A percentile compares a stretch with the other conserved stretches of the same genome.
These are phyloP conservation scores for Naso thynnoides DNA, from an alignment of 2,797 vertebrate genomes.

Conservation along the genomic window DNA sequence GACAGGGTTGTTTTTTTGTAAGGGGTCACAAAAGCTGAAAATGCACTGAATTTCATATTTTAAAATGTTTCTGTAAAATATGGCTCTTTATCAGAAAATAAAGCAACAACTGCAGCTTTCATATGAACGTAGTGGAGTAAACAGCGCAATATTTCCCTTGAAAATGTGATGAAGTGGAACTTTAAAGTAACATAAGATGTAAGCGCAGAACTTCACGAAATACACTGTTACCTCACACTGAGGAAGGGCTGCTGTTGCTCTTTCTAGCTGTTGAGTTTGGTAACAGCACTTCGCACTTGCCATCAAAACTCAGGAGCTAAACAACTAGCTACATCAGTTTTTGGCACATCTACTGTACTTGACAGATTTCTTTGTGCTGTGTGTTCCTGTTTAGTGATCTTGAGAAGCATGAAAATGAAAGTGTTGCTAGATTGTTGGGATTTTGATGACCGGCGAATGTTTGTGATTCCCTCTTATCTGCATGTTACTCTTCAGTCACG, in stretches of 20 bases:
- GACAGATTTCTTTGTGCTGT: not conserved
- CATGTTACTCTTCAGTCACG: not conserved
- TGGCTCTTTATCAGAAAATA: not conserved
- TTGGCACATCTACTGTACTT: not conserved
- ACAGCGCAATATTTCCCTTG: not conserved
- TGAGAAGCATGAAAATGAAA: not conserved
- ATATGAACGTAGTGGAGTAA: too few species aligned
- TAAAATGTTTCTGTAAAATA: not conserved
- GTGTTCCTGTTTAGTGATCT: not conserved
- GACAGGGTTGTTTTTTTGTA: not conserved
- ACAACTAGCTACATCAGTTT: not conserved
- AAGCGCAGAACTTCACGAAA: not conserved
- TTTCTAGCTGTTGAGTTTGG: not conserved
- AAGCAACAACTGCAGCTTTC: not conserved
- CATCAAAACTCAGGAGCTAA: not conserved
- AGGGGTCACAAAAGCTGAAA: not conserved
- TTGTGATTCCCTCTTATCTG: not conserved
- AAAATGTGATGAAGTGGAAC: not conserved
- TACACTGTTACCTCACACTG: too few species aligned
- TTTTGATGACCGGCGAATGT: too few species aligned
- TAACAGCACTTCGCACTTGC: not conserved
- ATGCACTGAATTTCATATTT: not conserved
- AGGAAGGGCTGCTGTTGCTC: not conserved
- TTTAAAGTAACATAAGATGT: not conserved
- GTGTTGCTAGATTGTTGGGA: not conserved